A percentile compares a stretch with the other conserved stretches of the same genome.
These are phyloP conservation scores for Nothobranchius kuhntae DNA, from an alignment of 2,113 vertebrate species.

Conservation along the genomic window DNA sequence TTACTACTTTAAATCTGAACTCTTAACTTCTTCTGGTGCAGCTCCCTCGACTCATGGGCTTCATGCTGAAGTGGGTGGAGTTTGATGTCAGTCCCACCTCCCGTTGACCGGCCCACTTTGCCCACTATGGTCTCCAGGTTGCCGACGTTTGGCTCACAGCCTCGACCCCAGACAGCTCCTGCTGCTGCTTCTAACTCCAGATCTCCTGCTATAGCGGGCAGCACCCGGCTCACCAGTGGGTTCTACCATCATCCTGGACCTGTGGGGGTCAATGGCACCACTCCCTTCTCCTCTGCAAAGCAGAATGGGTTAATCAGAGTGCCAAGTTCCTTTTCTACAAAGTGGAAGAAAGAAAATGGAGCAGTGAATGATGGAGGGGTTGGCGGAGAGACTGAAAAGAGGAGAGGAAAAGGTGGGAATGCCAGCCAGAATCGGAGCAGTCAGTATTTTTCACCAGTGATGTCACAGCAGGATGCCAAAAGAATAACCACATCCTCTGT, in stretches of 20 bases:
- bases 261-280: conserved; percentile 13
- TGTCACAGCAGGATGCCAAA: conserved; percentile 22
- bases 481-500: conserved; percentile 1
- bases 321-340: conserved; percentile 78
- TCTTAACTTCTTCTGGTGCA: conserved; percentile 6
- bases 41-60: conserved; percentile 35
- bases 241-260: conserved; percentile 64
- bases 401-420: conserved; percentile 16
- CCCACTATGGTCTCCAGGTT: conserved; percentile 90
- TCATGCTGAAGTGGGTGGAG: conserved; percentile 78
- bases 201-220: conserved; percentile 34
- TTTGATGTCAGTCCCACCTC: conserved; percentile 90
- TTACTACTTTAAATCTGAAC: no score
- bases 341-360: conserved; percentile 82
- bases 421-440: not conserved
- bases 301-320: conserved; percentile 79
- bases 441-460: not conserved
- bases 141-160: conserved; percentile 87
- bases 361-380: conserved; percentile 55
- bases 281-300: conserved; percentile 49
- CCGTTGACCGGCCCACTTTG: conserved; percentile 69
- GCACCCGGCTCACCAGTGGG: conserved; percentile 61
- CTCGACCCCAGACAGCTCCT: conserved; percentile 47
- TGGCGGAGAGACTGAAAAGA: conserved; percentile 58
- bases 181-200: rapidly evolving